These are phyloP conservation scores for Thaumetopoea pityocampa DNA, from an alignment of 1,140 invertebrate genomes.

Conservation along the genomic window DNA sequence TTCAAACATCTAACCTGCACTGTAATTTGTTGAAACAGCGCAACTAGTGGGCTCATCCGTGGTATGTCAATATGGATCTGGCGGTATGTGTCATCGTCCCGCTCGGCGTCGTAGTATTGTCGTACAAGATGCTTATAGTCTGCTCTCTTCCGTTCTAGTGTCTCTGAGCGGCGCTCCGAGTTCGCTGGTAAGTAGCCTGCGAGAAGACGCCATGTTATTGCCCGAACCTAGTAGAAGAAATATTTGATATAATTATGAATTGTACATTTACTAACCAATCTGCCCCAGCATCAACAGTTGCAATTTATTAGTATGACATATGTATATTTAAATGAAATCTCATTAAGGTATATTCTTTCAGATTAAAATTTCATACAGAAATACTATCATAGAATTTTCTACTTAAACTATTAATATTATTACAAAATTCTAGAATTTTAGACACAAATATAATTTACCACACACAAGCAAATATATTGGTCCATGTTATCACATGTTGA, in stretches of 20 bases:
- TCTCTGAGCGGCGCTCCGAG: conserved; percentile 87
- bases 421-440: too few relatives aligned
- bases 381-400: too few relatives aligned
- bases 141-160: conserved; percentile 92
- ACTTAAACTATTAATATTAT: too few relatives aligned
- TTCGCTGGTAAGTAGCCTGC: conserved; percentile 95
- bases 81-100: conserved; percentile 97
- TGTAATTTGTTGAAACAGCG: conserved; percentile 59
- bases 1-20: conserved; percentile 44
- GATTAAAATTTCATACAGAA: too few relatives aligned
- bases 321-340: too few relatives aligned
- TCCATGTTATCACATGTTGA: too few relatives aligned
- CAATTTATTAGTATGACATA: too few relatives aligned
- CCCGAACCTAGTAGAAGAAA: conserved; percentile 69
- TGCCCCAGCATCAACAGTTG: neutral
- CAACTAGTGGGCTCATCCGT: conserved; percentile 62
- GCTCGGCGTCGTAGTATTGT: conserved; percentile 96
- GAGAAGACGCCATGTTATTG: conserved; percentile 80
- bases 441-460: too few relatives aligned
- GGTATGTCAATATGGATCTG: conserved; percentile 78
- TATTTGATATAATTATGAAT: too few relatives aligned
- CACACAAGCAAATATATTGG: too few relatives aligned
- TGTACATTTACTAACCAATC: too few relatives aligned
- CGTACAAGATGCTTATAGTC: conserved; percentile 97
- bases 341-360: too few relatives aligned